A percentile compares a stretch with the other conserved stretches of the same genome.
These are phyloP conservation scores for Euthynnus affinis DNA, from an alignment of 2,797 vertebrate species.

Conservation along the genomic window DNA sequence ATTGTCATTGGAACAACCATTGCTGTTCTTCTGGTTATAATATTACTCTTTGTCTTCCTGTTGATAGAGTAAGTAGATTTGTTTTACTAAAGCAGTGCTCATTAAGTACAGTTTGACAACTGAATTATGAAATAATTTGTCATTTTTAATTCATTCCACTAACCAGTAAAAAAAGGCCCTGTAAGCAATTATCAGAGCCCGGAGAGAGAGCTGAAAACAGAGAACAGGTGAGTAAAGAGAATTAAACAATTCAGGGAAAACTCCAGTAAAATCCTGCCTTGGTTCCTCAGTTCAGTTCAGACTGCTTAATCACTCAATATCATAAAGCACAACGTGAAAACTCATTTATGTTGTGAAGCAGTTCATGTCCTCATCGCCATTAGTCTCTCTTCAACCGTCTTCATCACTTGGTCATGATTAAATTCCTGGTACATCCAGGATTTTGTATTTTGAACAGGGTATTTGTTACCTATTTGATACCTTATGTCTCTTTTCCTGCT, in stretches of 20 bases:
- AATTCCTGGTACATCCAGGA: too few relatives aligned
- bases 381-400: too few relatives aligned
- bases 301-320: too few relatives aligned
- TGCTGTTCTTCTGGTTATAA: not conserved
- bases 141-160: not conserved
- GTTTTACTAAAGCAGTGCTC: not conserved
- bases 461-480: too few relatives aligned
- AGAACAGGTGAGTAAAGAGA: slow-evolving; percentile 24
- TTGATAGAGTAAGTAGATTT: slow-evolving; percentile 4
- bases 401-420: too few relatives aligned
- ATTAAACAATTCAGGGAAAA: not conserved
- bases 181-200: not conserved
- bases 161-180: slow-evolving; percentile 17
- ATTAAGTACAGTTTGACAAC: not conserved
- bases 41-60: not conserved
- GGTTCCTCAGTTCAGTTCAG: too few relatives aligned
- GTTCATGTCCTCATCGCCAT: too few relatives aligned
- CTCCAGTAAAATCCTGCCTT: too few relatives aligned
- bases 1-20: not conserved
- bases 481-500: too few relatives aligned
- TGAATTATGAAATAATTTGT: not conserved
- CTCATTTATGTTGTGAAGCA: too few relatives aligned
- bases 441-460: too few relatives aligned
- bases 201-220: not conserved
- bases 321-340: too few relatives aligned